phyloP scores from a whole-genome alignment of 35 echinoderm and acorn worm species.

The Lytechinus variegatus region DNA sequence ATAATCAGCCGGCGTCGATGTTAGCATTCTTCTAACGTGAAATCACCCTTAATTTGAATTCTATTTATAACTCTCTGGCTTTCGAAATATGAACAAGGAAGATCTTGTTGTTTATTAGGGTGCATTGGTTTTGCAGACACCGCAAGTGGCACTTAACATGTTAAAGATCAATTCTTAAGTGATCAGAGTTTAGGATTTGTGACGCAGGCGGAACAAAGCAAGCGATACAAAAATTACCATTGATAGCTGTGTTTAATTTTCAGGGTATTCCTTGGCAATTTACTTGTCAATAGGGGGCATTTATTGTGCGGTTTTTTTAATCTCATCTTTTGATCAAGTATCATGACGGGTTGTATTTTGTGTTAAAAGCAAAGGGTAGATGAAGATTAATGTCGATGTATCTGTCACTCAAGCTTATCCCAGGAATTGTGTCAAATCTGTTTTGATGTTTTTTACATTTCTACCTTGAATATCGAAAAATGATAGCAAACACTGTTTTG shows the following conservation, averaged over 20 bases:
- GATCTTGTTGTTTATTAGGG: background rate
- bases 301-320: background rate
- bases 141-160: background rate
- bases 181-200: background rate
- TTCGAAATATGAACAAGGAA: background rate
- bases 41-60: background rate
- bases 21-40: background rate
- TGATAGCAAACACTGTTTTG: background rate
- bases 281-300: constrained; percentile 6
- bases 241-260: background rate
- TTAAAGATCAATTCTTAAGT: background rate
- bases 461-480: background rate
- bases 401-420: background rate
- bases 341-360: background rate
- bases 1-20: background rate
- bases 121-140: background rate
- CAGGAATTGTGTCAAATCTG: background rate
- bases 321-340: background rate
- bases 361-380: background rate
- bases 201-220: background rate
- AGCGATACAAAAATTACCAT: background rate
- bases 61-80: background rate
- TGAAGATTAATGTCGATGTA: background rate
- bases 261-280: background rate
- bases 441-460: background rate